A percentile compares a stretch with the other conserved stretches of the same genome.
Evolutionary conservation across 2,888 invertebrate genomes (phyloP).

Genomic region (Drosophila macrospina): DNA sequence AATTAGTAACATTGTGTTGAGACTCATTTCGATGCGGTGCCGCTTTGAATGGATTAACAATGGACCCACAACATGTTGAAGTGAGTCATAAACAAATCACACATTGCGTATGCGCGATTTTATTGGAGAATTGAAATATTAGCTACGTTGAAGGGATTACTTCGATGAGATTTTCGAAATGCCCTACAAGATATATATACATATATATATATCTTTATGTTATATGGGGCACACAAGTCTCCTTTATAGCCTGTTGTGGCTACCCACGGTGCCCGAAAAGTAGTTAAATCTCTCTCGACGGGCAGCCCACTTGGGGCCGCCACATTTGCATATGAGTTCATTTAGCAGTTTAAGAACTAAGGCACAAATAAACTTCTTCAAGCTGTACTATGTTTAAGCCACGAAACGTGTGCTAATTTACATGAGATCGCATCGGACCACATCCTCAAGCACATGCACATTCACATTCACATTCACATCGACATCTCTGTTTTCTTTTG

Average conservation of each 20-base stretch:
- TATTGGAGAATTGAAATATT: constrained; percentile 35
- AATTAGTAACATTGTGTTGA: constrained; percentile 46
- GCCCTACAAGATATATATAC: too few relatives aligned
- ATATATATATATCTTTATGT: too few relatives aligned
- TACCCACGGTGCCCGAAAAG: constrained; percentile 45
- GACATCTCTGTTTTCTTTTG: constrained; percentile 71
- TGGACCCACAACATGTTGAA: constrained; percentile 14
- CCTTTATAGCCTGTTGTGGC: constrained; percentile 19
- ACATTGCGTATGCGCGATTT: constrained; percentile 59
- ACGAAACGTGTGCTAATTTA: constrained; percentile 81
- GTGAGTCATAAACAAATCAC: constrained; percentile 47
- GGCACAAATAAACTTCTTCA: constrained; percentile 67
- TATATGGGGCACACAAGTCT: constrained; percentile 19
- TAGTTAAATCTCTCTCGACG: constrained; percentile 21
- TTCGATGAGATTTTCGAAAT: too few relatives aligned
- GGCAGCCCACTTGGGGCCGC: constrained; percentile 76
- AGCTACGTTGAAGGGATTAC: constrained; percentile 39
- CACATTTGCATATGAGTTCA: constrained; percentile 80
- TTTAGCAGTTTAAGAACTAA: constrained; percentile 77
- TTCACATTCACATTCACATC: constrained; percentile 53
- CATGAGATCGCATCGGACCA: constrained; percentile 75
- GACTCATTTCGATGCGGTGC: constrained; percentile 45
- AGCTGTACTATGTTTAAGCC: constrained; percentile 56
- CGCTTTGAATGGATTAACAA: constrained; percentile 61
- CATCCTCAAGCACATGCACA: constrained; percentile 43